Percentiles rank a stretch among this genome's conserved stretches.
These are phyloP conservation scores for Akabosia matsudoensis DNA, from an alignment of 1,140 invertebrate species.

Conservation along the genomic window DNA sequence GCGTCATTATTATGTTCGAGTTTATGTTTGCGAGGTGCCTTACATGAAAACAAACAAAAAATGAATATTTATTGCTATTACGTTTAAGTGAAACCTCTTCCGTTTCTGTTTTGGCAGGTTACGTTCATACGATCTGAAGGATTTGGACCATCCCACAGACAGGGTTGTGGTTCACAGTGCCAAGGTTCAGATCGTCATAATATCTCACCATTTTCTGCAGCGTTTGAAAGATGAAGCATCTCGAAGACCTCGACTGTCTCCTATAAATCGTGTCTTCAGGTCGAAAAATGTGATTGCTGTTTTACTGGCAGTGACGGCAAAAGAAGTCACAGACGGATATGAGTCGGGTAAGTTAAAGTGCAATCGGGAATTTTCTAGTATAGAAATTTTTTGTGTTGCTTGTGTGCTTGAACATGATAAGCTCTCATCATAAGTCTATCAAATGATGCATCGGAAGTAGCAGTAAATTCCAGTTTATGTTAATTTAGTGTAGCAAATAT, in stretches of 20 bases:
- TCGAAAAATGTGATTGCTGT: slow-evolving; percentile 44
- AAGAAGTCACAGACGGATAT: slow-evolving; percentile 37
- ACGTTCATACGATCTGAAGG: slow-evolving; percentile 42
- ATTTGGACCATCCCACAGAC: slow-evolving; percentile 37
- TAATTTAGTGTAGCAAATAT: no score
- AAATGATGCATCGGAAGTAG: no score
- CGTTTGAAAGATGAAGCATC: slow-evolving; percentile 38
- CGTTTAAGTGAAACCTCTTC: neutral
- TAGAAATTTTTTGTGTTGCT: no score
- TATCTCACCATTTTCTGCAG: slow-evolving; percentile 45
- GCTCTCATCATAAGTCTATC: no score
- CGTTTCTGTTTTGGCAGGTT: slow-evolving; percentile 30
- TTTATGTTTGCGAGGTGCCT: neutral
- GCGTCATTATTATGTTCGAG: neutral
- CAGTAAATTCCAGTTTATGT: no score
- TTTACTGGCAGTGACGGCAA: slow-evolving; percentile 29
- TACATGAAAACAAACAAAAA: neutral
- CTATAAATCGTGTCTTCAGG: slow-evolving; percentile 41
- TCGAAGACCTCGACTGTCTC: slow-evolving; percentile 37
- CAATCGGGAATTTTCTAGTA: neutral
- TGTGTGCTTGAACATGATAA: no score
- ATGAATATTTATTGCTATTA: neutral
- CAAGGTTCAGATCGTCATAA: slow-evolving; percentile 47
- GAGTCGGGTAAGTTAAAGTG: slow-evolving; percentile 37
- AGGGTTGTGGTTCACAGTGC: slow-evolving; percentile 41